Evolutionary conservation across 2,888 invertebrate genomes (phyloP).

Genomic region (Eupithecia dodoneata): DNA sequence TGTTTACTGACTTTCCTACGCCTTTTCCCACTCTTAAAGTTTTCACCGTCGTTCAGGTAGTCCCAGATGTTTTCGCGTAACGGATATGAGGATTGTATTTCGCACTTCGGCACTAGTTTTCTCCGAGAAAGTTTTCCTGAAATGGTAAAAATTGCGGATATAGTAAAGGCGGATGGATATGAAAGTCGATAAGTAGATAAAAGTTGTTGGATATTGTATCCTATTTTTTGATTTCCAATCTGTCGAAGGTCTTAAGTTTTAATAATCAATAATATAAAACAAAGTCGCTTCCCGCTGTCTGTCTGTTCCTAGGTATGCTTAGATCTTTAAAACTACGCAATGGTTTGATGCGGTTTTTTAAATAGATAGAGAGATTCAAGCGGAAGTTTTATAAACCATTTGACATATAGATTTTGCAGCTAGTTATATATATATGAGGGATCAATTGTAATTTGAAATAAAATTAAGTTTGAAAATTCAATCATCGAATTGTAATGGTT

Average conservation of each 20-base stretch:
- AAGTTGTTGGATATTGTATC: background rate
- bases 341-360: too few species aligned
- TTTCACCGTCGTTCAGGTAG: constrained; percentile 61
- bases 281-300: too few species aligned
- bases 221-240: background rate
- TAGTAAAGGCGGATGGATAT: constrained; percentile 11
- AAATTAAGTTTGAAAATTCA: background rate
- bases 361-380: too few species aligned
- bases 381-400: too few species aligned
- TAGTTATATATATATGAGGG: too few species aligned
- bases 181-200: background rate
- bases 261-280: too few species aligned
- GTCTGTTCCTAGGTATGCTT: too few species aligned
- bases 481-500: background rate
- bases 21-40: constrained; percentile 54
- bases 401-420: too few species aligned
- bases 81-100: constrained; percentile 68
- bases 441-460: background rate
- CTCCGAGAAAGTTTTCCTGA: constrained; percentile 50
- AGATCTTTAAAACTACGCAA: too few species aligned
- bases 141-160: background rate
- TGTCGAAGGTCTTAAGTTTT: background rate
- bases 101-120: constrained; percentile 62
- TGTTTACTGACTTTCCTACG: constrained; percentile 58
- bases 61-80: constrained; percentile 72